phyloP scores from a whole-genome alignment of 37 sponge, comb jelly and placozoan species.

The Corticium candelabrum region DNA sequence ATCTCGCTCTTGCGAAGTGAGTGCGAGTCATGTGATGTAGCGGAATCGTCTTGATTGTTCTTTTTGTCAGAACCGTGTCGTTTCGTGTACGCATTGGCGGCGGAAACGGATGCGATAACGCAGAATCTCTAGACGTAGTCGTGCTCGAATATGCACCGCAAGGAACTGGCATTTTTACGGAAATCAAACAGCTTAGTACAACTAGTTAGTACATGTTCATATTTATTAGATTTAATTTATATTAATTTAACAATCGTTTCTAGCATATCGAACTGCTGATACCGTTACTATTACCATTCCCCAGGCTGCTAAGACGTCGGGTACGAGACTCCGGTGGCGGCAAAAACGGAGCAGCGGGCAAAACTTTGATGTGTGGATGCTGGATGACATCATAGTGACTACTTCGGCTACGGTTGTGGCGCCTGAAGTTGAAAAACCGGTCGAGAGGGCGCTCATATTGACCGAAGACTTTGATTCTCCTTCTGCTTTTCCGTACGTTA shows the following conservation, averaged over 20 bases:
- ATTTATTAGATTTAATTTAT: too few species aligned
- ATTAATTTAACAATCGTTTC: not conserved
- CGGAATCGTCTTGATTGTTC: too few species aligned
- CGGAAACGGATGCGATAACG: slow-evolving; percentile 1
- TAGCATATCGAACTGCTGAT: not conserved
- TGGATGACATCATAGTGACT: not conserved
- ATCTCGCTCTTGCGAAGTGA: too few species aligned
- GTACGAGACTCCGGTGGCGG: not conserved
- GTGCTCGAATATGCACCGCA: not conserved
- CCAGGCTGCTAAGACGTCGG: not conserved
- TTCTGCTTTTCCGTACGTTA: too few species aligned
- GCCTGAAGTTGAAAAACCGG: too few species aligned
- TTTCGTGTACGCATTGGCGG: not conserved
- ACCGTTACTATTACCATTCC: not conserved
- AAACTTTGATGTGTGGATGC: not conserved
- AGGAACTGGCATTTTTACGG: not conserved
- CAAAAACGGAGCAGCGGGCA: not conserved
- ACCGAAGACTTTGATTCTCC: too few species aligned
- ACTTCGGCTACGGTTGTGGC: too few species aligned
- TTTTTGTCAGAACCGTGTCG: not conserved
- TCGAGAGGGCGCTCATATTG: too few species aligned
- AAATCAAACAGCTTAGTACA: too few species aligned
- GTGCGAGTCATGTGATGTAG: too few species aligned
- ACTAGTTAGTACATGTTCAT: too few species aligned
- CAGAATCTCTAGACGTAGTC: not conserved